These are phyloP conservation scores for Atopsyche davidsoni DNA, from an alignment of 1,140 invertebrate species.

Conservation along the genomic window DNA sequence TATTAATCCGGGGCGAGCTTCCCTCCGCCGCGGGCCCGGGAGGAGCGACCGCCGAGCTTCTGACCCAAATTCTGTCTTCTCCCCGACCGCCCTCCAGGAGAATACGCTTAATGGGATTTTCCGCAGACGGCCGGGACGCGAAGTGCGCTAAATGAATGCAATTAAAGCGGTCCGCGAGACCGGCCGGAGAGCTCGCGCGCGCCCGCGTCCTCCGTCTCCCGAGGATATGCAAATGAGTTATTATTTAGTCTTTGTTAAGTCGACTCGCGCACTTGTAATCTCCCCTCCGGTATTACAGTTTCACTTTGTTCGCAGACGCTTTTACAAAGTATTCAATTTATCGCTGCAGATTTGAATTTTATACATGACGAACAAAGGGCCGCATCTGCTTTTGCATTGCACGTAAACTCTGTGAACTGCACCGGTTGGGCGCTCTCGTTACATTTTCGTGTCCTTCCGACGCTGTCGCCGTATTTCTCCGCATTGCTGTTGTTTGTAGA, in stretches of 20 bases:
- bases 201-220: constrained; percentile 12
- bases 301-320: constrained; percentile 5
- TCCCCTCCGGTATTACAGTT: constrained; percentile 10
- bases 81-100: constrained; percentile 13
- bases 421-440: too few species aligned
- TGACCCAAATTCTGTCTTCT: constrained; percentile 25
- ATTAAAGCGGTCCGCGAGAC: constrained; percentile 27
- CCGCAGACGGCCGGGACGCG: constrained; percentile 14
- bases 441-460: too few species aligned
- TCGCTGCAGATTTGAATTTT: constrained; percentile 20
- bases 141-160: constrained; percentile 30
- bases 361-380: constrained; percentile 19
- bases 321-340: constrained; percentile 26
- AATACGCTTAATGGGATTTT: constrained; percentile 27
- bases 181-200: constrained; percentile 21
- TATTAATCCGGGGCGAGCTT: constrained; percentile 3
- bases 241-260: constrained; percentile 27
- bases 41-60: neutral
- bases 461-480: too few species aligned
- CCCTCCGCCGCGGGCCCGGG: neutral
- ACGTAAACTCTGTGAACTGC: too few species aligned
- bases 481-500: too few species aligned
- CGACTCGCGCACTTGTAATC: constrained; percentile 10
- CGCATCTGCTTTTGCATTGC: too few species aligned
- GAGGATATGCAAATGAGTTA: constrained; percentile 30